Evolutionary conservation across 2,888 invertebrate genomes (phyloP), one percentile per base, ranked within the genome.

Genomic region (Bruchidius siliquastri): DNA sequence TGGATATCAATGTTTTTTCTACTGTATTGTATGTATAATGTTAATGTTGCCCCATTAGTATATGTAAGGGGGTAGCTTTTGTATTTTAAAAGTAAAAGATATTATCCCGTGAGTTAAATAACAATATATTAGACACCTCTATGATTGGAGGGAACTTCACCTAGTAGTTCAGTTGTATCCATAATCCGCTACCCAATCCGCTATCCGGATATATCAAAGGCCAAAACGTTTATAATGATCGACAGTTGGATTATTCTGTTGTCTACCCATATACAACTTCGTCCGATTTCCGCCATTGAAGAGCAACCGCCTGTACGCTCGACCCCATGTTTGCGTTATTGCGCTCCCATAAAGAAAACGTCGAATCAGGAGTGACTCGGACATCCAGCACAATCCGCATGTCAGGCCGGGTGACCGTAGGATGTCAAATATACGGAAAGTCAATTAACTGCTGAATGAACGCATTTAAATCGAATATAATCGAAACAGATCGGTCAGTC

Each of bases 401-500:
- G 49, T 49, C 49, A 49, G 49, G 26, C 10, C 18, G 49, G 18
- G 49, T 49, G 49, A 18, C 8, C 49, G 49, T 49, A 1, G 49
- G 49, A 49, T 75, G 76, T 76, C 76, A 75, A 73, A 71, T 70
- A 68, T 74, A 70, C 71, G 69, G 22, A 76, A 72, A 75, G 74
- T 74, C 76, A 76, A 76, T 76, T 76, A 76, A 75, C 74, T 67
- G 75, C 71, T 71, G 76, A 76, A 75, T 74, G 74, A 76, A 73
- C 70, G 70, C 71, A 73, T 75, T 72, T 67, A 75, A 75, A 75
- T 75, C 75, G 72, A 73, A 75, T 75, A 22, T 22, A 68, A 68
- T 68, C 68, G 22, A 22, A 20, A 68, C 8, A 2, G 68, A 22
- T 21, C 68, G 22, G 13, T 21, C 68, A 68, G 49, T 8, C 49